These are phyloP conservation scores for Menura novaehollandiae DNA, from an alignment of 2,113 vertebrate genomes.

Conservation along the genomic window DNA sequence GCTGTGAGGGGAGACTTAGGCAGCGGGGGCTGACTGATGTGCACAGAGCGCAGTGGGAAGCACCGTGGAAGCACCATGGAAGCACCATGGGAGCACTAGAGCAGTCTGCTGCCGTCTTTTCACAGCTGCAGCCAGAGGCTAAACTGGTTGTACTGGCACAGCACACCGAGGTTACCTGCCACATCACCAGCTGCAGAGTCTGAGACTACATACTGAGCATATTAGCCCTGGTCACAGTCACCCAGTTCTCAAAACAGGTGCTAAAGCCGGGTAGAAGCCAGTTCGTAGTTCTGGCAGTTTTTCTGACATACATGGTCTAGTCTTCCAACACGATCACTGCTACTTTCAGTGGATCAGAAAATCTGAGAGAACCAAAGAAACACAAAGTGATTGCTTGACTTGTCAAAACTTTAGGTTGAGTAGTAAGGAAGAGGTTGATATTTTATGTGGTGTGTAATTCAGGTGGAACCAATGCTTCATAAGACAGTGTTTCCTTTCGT, in stretches of 20 bases:
- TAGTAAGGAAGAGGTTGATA: not conserved
- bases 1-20: not conserved
- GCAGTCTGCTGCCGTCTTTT: not conserved
- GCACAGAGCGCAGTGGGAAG: rapidly evolving
- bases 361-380: not conserved
- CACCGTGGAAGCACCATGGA: not conserved
- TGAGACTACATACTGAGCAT: rapidly evolving
- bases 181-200: not conserved
- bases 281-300: rapidly evolving
- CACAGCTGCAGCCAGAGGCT: not conserved
- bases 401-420: rapidly evolving
- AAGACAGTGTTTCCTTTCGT: not conserved
- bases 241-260: not conserved
- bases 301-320: not conserved
- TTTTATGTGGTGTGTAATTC: not conserved
- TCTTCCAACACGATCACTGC: not conserved
- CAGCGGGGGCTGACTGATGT: not conserved
- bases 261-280: not conserved
- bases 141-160: not conserved
- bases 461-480: not conserved
- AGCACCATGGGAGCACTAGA: not conserved
- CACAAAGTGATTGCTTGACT: not conserved
- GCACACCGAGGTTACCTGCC: not conserved
- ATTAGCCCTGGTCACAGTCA: not conserved
- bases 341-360: not conserved